Evolutionary conservation across 2,888 invertebrate species (phyloP).

Genomic region (Lysandra bellargus): DNA sequence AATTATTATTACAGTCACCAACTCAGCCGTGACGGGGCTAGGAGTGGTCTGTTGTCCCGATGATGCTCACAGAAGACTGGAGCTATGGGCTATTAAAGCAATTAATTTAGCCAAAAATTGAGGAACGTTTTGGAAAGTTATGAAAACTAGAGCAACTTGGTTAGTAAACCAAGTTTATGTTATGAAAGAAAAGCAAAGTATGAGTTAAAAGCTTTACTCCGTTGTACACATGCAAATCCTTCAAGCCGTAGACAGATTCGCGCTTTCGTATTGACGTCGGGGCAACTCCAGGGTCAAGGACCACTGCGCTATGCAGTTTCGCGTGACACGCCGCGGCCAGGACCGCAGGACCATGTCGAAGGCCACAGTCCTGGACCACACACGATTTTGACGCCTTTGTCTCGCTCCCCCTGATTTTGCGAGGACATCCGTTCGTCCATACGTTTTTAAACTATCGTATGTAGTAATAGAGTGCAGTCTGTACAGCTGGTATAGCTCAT

Average conservation of each 20-base stretch:
- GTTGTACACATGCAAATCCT: not conserved
- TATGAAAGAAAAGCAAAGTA: not conserved
- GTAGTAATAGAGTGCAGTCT: not conserved
- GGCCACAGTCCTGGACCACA: not conserved
- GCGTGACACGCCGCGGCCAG: constrained; percentile 34
- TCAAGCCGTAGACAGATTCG: constrained; percentile 5
- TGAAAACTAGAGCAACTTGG: not conserved
- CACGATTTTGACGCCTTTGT: not conserved
- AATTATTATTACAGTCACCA: not conserved
- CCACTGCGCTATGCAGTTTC: constrained; percentile 32
- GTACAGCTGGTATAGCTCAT: not conserved
- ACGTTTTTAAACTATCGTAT: not conserved
- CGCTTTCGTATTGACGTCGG: not conserved
- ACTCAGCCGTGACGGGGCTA: not conserved
- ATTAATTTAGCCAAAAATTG: not conserved
- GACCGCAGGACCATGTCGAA: constrained; percentile 5
- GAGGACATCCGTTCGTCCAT: not conserved
- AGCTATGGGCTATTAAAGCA: not conserved
- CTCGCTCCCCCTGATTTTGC: not conserved
- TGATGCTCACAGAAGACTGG: not conserved
- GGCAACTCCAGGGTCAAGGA: constrained; percentile 24
- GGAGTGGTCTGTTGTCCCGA: not conserved
- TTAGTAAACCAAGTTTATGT: not conserved
- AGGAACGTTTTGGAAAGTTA: not conserved
- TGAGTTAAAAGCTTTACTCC: not conserved